These are phyloP conservation scores for Daubentonia madagascariensis DNA, from an alignment of 2,113 vertebrate genomes.

Conservation along the genomic window DNA sequence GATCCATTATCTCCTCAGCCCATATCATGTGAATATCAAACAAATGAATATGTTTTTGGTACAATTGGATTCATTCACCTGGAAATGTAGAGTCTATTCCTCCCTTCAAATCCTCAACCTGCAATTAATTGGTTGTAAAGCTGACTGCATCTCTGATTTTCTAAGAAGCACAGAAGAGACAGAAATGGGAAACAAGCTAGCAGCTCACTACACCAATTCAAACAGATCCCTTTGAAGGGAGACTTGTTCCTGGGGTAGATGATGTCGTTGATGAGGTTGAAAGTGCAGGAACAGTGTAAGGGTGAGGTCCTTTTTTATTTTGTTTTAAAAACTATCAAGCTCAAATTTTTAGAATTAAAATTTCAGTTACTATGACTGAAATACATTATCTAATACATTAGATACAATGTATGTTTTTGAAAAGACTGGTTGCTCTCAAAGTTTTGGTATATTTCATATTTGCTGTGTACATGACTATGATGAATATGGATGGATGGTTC, in stretches of 20 bases:
- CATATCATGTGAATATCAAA: neutral
- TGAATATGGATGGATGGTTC: neutral
- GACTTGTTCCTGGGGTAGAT: neutral
- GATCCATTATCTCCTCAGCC: neutral
- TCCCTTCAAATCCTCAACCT: conserved; percentile 12
- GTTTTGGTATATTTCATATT: neutral
- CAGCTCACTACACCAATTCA: neutral
- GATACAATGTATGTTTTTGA: neutral
- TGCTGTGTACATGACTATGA: neutral
- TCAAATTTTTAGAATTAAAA: conserved; percentile 1
- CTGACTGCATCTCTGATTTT: neutral
- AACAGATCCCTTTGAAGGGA: neutral
- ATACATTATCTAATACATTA: neutral
- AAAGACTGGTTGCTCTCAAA: neutral
- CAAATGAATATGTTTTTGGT: neutral
- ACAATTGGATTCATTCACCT: neutral
- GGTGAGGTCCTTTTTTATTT: neutral
- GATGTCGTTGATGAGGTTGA: neutral
- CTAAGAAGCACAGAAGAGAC: neutral
- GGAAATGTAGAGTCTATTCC: neutral
- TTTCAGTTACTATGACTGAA: neutral
- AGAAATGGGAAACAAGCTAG: neutral
- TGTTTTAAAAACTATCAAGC: neutral
- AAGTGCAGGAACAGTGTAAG: neutral
- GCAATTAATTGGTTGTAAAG: neutral